These are phyloP conservation scores for Ataeniobius toweri DNA, from an alignment of 2,797 vertebrate species.

Conservation along the genomic window DNA sequence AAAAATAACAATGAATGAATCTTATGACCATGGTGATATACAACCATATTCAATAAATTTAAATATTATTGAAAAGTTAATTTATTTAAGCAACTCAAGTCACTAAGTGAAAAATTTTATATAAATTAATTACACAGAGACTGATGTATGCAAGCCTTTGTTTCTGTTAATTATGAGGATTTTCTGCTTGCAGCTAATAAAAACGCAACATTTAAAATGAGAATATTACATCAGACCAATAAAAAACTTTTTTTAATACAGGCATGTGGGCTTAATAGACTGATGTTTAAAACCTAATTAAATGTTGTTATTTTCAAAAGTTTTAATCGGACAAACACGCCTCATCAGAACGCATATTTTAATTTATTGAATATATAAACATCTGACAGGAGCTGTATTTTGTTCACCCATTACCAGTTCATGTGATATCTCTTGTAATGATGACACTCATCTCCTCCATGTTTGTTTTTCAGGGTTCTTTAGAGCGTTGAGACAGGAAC, in stretches of 20 bases:
- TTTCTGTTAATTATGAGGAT: background rate
- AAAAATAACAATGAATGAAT: background rate
- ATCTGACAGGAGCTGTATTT: background rate
- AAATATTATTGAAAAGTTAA: too few species aligned
- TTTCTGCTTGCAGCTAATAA: background rate
- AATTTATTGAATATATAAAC: background rate
- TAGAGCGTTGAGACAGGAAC: constrained; percentile 93
- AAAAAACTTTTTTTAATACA: too few species aligned
- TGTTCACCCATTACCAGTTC: background rate
- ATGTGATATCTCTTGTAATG: background rate
- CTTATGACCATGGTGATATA: too few species aligned
- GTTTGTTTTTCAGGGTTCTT: constrained; percentile 85
- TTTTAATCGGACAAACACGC: background rate
- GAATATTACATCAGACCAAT: background rate
- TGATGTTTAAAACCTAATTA: background rate
- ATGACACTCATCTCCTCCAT: constrained; percentile 12
- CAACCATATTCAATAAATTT: too few species aligned
- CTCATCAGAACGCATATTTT: background rate
- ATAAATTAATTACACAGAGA: background rate
- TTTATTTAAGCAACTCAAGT: too few species aligned
- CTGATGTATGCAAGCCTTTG: background rate
- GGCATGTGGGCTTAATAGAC: background rate
- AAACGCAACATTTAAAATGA: background rate
- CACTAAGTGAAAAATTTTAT: background rate
- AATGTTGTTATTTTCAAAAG: background rate